These are phyloP conservation scores for Ophioderma brevispina DNA, from an alignment of 35 echinoderm and acorn worm genomes.

Conservation along the genomic window DNA sequence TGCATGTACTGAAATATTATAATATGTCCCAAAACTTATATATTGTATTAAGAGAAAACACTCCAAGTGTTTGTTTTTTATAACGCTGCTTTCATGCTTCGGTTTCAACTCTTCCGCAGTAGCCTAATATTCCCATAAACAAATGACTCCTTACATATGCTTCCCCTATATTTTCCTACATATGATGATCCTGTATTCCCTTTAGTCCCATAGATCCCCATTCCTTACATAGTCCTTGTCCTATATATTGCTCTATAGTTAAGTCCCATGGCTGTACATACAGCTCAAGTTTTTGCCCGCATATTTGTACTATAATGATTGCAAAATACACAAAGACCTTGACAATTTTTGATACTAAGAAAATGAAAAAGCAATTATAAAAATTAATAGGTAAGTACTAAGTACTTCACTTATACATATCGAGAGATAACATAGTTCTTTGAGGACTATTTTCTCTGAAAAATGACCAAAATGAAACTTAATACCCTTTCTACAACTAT, in stretches of 20 bases:
- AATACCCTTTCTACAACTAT: not conserved
- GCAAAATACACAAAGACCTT: not conserved
- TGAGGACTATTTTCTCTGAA: not conserved
- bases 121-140: not conserved
- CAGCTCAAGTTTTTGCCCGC: not conserved
- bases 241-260: not conserved
- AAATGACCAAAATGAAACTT: not conserved
- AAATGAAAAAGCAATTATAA: not conserved
- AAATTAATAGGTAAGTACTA: not conserved
- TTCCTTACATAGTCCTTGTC: not conserved
- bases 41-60: not conserved
- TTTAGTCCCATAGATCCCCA: not conserved
- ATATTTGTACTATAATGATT: not conserved
- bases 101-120: slow-evolving; percentile 6
- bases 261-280: not conserved
- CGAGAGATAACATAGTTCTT: not conserved
- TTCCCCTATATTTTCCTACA: not conserved
- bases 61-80: slow-evolving; percentile 4
- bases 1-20: not conserved
- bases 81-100: slow-evolving; percentile 10
- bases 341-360: slow-evolving; percentile 6
- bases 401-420: not conserved
- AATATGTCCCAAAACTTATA: slow-evolving; percentile 1
- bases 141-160: not conserved
- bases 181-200: not conserved